Base-by-base conservation (phyloP, 2,888 invertebrate species). In the Cheilosia soror region DNA sequence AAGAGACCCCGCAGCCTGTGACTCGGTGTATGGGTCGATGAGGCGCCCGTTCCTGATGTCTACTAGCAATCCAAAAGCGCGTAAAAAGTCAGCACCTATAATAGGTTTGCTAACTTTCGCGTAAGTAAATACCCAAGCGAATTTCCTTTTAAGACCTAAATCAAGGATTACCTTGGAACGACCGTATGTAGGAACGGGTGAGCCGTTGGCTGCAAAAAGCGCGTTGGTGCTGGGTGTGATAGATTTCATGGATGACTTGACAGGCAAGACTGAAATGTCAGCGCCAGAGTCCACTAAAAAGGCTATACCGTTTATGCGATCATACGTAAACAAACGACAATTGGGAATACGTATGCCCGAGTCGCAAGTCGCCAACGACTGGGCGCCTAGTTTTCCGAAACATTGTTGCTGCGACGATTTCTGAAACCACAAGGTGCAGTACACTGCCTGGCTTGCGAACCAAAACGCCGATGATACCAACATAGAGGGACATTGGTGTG, bases 361-460 rank as follows among this genome's bases (percentile, higher is more conserved):
- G 31, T 66, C 53, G 66, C 66, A 66, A 53, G 66, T 42, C 66
- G 66, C 51, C 37, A 53, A 37, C 66, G 66, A 66, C n/a, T 40
- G 40, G 42, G 66, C 40, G 3, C 27, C 29, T 66, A 66, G 53
- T 42, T 66, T 55, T 68, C 66, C 66, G 53, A 66, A 1, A 53
- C 51, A 20, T 9, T 31, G 15, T 9, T 25, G 4, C 20, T 6
- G 15, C 49, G 47, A 5, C 5, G 15, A 3, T 20, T 47, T 20
- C 47, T 47, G 20, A 47, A 47, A 20, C 15, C 5, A 4, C 47
- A 47, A 7, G 47, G 47, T 47, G 47, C 6, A 4, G 7, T 7
- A 7, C 15, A 47, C n/a, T 20, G 47, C 6, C 6, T 15, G n/a
- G 47, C 47, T 7, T 20, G 47, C 7, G 20, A 2, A 20, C 47